Conservation (phyloP, 2,113 vertebrate genomes). For the Austrofundulus limnaeus region DNA sequence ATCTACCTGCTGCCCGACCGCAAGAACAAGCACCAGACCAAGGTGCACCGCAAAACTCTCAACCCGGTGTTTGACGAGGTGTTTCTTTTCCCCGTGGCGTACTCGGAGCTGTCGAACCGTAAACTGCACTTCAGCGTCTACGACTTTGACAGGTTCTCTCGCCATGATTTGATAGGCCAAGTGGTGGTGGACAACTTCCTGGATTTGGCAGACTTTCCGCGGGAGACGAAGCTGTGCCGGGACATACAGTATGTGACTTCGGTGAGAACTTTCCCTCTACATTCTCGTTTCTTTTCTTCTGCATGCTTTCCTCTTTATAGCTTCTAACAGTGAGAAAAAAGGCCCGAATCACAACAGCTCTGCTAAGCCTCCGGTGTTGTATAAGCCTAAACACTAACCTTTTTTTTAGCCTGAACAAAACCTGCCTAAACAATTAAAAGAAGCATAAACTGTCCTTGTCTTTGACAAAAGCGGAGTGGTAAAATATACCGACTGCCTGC, state of each 20-base stretch:
- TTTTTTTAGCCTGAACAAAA: slow-evolving; percentile 4
- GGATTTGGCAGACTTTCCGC: slow-evolving; percentile 95
- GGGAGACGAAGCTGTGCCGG: slow-evolving; percentile 94
- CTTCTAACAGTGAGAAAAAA: background rate
- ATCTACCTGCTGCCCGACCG: slow-evolving; percentile 97
- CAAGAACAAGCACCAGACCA: slow-evolving; percentile 99
- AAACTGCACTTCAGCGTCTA: slow-evolving; percentile 99
- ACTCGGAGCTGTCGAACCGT: slow-evolving; percentile 86
- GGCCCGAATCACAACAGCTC: background rate
- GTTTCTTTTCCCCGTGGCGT: slow-evolving; percentile 94
- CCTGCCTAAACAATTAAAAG: slow-evolving; percentile 22
- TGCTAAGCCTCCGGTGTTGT: background rate
- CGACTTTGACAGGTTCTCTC: slow-evolving; percentile 98
- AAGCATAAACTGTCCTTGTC: slow-evolving; percentile 16
- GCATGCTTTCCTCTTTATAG: background rate
- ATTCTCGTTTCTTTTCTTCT: background rate
- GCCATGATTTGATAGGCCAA: slow-evolving; percentile 96
- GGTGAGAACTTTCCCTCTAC: slow-evolving; percentile 77
- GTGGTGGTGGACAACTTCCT: slow-evolving; percentile 98
- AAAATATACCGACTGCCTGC: slow-evolving; percentile 21
- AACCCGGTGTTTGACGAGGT: slow-evolving; percentile 98
- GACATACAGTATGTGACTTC: slow-evolving; percentile 96
- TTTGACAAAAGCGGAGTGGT: slow-evolving; percentile 11
- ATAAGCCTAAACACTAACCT: background rate
- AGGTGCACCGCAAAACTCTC: slow-evolving; percentile 98